phyloP scores from a whole-genome alignment of 2,797 vertebrate genomes.

The Lepilemur septentrionalis region DNA sequence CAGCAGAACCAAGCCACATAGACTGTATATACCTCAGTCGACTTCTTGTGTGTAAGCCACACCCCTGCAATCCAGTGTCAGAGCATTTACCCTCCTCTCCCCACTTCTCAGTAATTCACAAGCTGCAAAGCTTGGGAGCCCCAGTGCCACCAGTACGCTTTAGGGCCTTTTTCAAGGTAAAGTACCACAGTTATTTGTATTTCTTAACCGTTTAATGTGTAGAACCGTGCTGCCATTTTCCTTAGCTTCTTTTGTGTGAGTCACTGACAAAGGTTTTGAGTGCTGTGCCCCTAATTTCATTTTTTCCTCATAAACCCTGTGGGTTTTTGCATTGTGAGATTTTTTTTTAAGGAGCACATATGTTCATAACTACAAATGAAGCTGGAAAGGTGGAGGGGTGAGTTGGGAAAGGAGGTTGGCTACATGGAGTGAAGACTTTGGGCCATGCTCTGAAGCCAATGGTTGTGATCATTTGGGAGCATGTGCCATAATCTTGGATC shows the following conservation, averaged over 20 bases:
- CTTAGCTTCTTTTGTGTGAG: background rate
- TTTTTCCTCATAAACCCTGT: background rate
- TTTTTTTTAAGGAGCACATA: background rate
- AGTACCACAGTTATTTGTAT: background rate
- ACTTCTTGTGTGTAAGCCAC: background rate
- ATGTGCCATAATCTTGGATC: background rate
- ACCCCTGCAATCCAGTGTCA: accelerated
- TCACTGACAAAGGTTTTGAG: background rate
- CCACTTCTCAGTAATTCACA: background rate
- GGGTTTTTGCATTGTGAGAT: background rate
- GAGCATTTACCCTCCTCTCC: background rate
- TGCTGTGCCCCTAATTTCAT: background rate
- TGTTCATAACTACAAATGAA: background rate
- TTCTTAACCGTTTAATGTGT: background rate
- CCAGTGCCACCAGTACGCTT: background rate
- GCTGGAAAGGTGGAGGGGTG: no score
- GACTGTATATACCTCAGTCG: no score
- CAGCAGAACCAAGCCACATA: background rate
- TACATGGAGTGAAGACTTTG: background rate
- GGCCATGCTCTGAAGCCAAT: background rate
- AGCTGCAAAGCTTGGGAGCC: background rate
- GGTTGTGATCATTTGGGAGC: background rate
- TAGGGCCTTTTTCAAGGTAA: background rate
- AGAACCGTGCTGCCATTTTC: accelerated
- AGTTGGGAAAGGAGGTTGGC: background rate